Percentiles rank a stretch among this genome's conserved stretches.
These are phyloP conservation scores for Drosophila pandora DNA, from an alignment of 1,140 invertebrate genomes.

Conservation along the genomic window DNA sequence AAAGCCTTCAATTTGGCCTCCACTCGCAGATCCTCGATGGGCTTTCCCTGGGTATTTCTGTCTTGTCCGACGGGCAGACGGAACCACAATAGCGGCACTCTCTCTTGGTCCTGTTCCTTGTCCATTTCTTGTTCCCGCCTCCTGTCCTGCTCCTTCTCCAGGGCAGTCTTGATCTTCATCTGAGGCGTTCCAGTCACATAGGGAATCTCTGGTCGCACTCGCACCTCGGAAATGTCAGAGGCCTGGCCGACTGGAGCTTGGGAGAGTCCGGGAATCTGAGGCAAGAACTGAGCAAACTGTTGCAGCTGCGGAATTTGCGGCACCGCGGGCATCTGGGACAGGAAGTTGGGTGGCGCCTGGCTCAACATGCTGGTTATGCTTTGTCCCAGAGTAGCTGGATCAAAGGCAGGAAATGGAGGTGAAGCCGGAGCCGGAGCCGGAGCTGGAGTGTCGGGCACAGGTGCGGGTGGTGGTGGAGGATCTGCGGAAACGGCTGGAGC, in stretches of 20 bases:
- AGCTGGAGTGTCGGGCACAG: constrained; percentile 11
- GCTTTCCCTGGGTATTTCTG: constrained; percentile 5
- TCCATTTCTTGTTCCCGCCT: constrained; percentile 8
- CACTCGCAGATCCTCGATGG: constrained; percentile 47
- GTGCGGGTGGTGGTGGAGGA: neutral
- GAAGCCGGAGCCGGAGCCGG: constrained; percentile 13
- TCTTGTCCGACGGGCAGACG: constrained; percentile 35
- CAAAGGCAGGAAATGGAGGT: neutral
- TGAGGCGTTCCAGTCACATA: constrained; percentile 32
- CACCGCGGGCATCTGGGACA: constrained; percentile 2
- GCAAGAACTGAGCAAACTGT: constrained; percentile 13
- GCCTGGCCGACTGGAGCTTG: constrained; percentile 29
- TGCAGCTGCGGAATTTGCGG: constrained; percentile 14
- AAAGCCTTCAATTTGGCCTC: constrained; percentile 65
- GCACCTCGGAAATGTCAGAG: constrained; percentile 73
- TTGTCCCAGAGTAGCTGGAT: constrained; percentile 16
- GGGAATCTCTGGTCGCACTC: constrained; percentile 58
- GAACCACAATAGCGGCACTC: constrained; percentile 62
- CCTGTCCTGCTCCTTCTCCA: constrained; percentile 22
- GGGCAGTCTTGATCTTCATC: constrained; percentile 47
- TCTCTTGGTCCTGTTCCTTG: constrained; percentile 26
- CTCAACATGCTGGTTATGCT: constrained; percentile 43
- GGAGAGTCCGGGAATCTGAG: constrained; percentile 9
- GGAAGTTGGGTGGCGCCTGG: constrained; percentile 18
- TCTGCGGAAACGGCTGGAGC: constrained; percentile 32